Evolutionary conservation across 2,888 invertebrate genomes (phyloP).

Genomic region (Hydrotaea cyrtoneurina): DNA sequence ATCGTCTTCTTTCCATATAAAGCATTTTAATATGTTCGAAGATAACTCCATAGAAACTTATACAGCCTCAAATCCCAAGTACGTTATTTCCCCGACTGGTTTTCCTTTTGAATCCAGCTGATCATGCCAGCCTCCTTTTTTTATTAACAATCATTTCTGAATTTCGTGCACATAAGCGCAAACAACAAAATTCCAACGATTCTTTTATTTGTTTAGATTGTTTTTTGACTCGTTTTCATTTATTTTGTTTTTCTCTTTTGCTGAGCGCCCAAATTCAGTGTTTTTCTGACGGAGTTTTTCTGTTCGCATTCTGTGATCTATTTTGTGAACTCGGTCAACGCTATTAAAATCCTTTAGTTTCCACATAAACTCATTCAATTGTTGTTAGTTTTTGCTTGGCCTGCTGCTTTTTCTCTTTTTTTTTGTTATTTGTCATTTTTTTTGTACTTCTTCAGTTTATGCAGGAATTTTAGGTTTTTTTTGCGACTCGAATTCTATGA

Average conservation of each 20-base stretch:
- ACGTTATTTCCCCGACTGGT: too few species aligned
- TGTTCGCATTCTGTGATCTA: constrained; percentile 40
- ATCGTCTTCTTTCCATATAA: too few species aligned
- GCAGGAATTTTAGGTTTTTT: constrained; percentile 25
- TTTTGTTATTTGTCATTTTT: neutral
- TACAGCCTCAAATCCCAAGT: too few species aligned
- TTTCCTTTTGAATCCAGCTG: neutral
- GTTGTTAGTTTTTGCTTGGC: neutral
- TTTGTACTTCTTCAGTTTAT: neutral
- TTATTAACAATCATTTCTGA: neutral
- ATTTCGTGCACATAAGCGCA: neutral
- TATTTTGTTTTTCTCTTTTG: neutral
- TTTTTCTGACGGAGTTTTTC: neutral
- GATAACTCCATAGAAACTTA: too few species aligned
- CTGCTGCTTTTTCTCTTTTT: neutral
- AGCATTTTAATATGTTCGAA: too few species aligned
- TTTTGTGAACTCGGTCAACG: constrained; percentile 36
- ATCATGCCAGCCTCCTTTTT: neutral
- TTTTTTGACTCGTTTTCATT: neutral
- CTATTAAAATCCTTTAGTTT: constrained; percentile 45
- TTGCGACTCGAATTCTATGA: constrained; percentile 30
- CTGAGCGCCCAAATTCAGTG: neutral
- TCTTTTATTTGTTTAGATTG: constrained; percentile 42
- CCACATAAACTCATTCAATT: constrained; percentile 23
- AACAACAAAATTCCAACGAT: constrained; percentile 31